Evolutionary conservation across 2,113 vertebrate genomes (phyloP).

Genomic region (Atrichornis clamosus): DNA sequence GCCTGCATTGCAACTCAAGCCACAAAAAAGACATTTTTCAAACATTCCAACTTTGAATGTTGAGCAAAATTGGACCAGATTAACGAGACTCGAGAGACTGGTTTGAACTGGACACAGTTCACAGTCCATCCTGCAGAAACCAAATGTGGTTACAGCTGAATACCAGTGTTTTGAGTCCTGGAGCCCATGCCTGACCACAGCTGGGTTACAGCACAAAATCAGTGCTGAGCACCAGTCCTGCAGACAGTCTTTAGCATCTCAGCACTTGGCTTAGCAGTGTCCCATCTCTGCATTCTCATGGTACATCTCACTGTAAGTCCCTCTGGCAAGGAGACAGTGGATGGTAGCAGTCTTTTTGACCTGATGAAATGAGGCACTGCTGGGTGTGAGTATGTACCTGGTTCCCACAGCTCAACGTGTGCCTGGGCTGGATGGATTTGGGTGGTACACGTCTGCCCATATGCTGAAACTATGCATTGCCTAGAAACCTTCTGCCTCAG

Average conservation of each 20-base stretch:
- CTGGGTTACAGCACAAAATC: neutral
- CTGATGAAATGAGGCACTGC: neutral
- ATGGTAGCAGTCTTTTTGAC: neutral
- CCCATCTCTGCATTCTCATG: neutral
- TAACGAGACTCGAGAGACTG: neutral
- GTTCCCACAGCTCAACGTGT: neutral
- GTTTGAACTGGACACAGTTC: neutral
- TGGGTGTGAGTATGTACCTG: neutral
- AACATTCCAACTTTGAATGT: neutral
- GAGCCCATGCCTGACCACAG: neutral
- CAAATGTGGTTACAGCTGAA: neutral
- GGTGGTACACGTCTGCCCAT: fast-evolving
- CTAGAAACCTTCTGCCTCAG: constrained; percentile 16
- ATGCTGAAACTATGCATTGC: neutral
- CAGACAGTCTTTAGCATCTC: neutral
- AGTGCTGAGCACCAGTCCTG: neutral
- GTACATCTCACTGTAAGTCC: neutral
- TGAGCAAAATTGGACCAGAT: neutral
- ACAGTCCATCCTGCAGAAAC: neutral
- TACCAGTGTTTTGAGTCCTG: neutral
- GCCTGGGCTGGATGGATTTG: neutral
- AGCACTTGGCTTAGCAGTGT: neutral
- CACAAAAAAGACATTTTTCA: neutral
- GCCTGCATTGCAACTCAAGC: neutral
- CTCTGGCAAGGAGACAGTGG: neutral